Conservation (phyloP, 2,888 invertebrate species). For the Heliconius ethilla region DNA sequence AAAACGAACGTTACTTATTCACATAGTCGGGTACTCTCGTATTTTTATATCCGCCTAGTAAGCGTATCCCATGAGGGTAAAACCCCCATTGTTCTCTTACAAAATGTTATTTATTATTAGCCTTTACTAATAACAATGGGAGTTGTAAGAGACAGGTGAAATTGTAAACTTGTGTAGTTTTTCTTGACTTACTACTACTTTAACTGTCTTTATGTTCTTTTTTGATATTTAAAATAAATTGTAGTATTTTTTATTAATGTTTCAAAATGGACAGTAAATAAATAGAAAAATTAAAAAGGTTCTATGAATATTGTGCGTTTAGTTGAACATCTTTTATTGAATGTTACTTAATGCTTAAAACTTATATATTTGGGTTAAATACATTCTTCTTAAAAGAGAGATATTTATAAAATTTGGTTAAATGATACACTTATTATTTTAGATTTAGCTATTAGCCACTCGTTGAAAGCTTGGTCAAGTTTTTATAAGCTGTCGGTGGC, state of each 20-base stretch:
- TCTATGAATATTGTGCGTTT: too few relatives aligned
- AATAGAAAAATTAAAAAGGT: too few relatives aligned
- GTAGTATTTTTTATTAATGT: too few relatives aligned
- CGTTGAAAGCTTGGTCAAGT: slow-evolving; percentile 2
- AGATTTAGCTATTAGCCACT: neutral
- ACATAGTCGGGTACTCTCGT: slow-evolving; percentile 47
- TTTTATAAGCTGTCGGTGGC: slow-evolving; percentile 1
- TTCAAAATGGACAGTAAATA: too few relatives aligned
- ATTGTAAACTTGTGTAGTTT: neutral
- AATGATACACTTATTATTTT: too few relatives aligned
- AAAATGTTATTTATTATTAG: slow-evolving; percentile 42
- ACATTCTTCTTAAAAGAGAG: too few relatives aligned
- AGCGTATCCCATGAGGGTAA: slow-evolving; percentile 61
- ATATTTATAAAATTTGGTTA: too few relatives aligned
- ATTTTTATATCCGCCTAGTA: slow-evolving; percentile 65
- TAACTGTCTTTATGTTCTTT: neutral
- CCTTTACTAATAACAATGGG: slow-evolving; percentile 26
- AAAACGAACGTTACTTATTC: neutral
- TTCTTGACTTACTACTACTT: neutral
- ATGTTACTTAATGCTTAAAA: too few relatives aligned
- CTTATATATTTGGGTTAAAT: too few relatives aligned
- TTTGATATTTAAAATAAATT: neutral
- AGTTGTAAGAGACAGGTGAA: neutral
- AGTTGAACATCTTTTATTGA: too few relatives aligned
- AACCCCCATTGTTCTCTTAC: slow-evolving; percentile 55